Evolutionary conservation across 2,888 invertebrate species (phyloP).

Genomic region (Euzophera pinguis): DNA sequence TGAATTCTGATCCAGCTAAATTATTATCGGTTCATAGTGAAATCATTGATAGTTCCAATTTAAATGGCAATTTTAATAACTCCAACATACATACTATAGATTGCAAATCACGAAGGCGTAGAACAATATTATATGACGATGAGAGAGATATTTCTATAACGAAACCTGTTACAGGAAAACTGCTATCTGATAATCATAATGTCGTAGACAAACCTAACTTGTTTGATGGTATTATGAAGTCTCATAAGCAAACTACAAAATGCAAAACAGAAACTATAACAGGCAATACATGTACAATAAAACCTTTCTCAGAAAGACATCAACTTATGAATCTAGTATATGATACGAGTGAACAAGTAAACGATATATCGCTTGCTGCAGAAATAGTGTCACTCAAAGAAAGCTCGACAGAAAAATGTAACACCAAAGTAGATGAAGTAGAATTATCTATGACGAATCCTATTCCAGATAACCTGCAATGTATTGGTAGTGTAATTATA

Average conservation of each 20-base stretch:
- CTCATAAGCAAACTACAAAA: no score
- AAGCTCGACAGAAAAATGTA: not conserved
- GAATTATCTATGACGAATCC: conserved; percentile 12
- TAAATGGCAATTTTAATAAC: not conserved
- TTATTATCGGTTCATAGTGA: not conserved
- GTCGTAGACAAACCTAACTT: not conserved
- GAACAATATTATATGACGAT: conserved; percentile 25
- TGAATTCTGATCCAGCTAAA: conserved; percentile 31
- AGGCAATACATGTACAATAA: conserved; percentile 29
- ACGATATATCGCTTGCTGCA: no score
- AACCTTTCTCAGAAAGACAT: conserved; percentile 21
- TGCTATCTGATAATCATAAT: not conserved
- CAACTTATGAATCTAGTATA: no score
- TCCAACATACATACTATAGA: not conserved
- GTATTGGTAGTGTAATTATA: no score
- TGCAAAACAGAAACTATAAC: conserved; percentile 18
- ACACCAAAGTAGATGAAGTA: conserved; percentile 3
- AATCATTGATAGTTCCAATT: not conserved
- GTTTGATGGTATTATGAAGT: not conserved
- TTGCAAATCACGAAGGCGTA: conserved; percentile 16
- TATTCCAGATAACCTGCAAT: conserved; percentile 6
- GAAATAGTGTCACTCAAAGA: not conserved
- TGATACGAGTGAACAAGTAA: no score
- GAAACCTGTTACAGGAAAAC: conserved; percentile 30
- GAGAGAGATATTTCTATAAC: conserved; percentile 37